Percentiles rank a stretch among this genome's conserved stretches.
Evolutionary conservation across 2,113 vertebrate genomes (phyloP).

Genomic region (Microtus richardsoni): DNA sequence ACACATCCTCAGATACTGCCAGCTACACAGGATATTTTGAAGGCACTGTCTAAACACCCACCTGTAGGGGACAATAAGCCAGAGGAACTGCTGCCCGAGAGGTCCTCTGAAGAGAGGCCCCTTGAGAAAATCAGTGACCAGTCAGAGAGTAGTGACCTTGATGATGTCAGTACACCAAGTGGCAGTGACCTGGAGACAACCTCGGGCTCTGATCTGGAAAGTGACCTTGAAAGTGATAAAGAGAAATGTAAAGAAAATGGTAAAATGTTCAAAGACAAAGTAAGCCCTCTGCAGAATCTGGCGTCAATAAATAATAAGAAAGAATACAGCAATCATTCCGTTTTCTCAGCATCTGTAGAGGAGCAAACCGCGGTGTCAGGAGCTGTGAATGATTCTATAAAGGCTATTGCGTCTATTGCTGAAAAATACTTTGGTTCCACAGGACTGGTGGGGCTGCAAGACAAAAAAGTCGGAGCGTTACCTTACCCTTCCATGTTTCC

Average conservation of each 20-base stretch:
- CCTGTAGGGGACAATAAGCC: slow-evolving; percentile 90
- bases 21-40: slow-evolving; percentile 95
- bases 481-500: slow-evolving; percentile 99
- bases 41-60: slow-evolving; percentile 94
- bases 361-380: slow-evolving; percentile 98
- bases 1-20: slow-evolving; percentile 93
- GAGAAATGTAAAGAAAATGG: slow-evolving; percentile 96
- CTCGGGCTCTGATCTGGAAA: slow-evolving; percentile 98
- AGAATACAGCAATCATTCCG: slow-evolving; percentile 93
- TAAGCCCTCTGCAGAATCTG: slow-evolving; percentile 92
- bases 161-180: slow-evolving; percentile 99
- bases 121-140: slow-evolving; percentile 97
- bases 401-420: slow-evolving; percentile 99
- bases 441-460: slow-evolving; percentile 96
- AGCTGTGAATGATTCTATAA: slow-evolving; percentile 99
- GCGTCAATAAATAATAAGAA: slow-evolving; percentile 93
- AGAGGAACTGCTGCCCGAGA: slow-evolving; percentile 90
- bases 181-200: slow-evolving; percentile 99
- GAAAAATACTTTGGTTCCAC: slow-evolving; percentile 99
- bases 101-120: slow-evolving; percentile 91
- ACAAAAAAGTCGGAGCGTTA: slow-evolving; percentile 96
- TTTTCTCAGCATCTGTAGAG: slow-evolving; percentile 95
- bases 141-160: slow-evolving; percentile 99
- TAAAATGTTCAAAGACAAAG: slow-evolving; percentile 96
- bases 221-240: slow-evolving; percentile 98